Percentiles rank a stretch among this genome's conserved stretches.
Evolutionary conservation across 2,797 vertebrate genomes (phyloP).

Genomic region (Trichosurus vulpecula): DNA sequence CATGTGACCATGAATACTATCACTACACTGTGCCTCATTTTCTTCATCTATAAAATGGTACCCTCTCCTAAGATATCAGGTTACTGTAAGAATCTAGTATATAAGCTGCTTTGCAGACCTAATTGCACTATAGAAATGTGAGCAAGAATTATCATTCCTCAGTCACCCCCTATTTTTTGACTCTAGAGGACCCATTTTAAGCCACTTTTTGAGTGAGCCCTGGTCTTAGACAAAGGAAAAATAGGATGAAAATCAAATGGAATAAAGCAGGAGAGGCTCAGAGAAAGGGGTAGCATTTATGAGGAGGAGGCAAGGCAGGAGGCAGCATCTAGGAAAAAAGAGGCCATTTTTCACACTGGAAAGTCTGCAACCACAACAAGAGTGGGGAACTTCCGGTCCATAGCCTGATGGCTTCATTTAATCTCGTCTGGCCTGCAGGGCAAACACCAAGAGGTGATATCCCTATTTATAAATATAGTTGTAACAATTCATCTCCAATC

Average conservation of each 20-base stretch:
- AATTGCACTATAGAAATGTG: background rate
- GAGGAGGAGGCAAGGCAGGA: background rate
- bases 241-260: background rate
- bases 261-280: background rate
- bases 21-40: background rate
- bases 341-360: background rate
- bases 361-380: background rate
- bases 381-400: background rate
- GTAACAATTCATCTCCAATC: conserved; percentile 5
- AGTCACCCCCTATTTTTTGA: background rate
- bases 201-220: background rate
- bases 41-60: background rate
- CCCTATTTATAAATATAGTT: conserved; percentile 28
- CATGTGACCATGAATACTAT: background rate
- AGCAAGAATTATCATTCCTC: background rate
- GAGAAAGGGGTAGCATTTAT: background rate
- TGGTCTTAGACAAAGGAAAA: background rate
- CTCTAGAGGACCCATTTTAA: background rate
- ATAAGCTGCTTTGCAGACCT: background rate
- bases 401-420: background rate
- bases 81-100: background rate
- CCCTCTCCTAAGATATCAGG: background rate
- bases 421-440: conserved; percentile 12
- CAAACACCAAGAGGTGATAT: background rate
- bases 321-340: background rate